These are phyloP conservation scores for Apantesis nais DNA, from an alignment of 2,888 invertebrate species.

Conservation along the genomic window DNA sequence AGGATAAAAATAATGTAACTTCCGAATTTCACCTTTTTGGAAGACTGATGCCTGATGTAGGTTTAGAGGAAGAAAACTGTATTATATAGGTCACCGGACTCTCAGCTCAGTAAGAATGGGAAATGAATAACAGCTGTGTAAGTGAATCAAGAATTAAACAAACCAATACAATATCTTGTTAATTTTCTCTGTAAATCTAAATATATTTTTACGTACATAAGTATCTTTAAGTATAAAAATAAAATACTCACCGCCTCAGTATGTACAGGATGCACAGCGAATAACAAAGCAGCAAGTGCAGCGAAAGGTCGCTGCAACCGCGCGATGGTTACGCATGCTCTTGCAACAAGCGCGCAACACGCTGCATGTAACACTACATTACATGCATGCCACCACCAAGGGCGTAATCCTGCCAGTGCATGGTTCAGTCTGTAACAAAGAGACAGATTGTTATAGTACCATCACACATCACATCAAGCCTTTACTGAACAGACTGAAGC, in stretches of 20 bases:
- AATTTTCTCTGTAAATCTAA: too few relatives aligned
- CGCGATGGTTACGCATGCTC: conserved; percentile 89
- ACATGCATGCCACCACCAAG: conserved; percentile 93
- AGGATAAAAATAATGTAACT: too few relatives aligned
- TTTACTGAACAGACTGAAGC: too few relatives aligned
- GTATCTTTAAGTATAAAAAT: not conserved
- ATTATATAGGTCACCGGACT: too few relatives aligned
- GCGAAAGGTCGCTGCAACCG: conserved; percentile 89
- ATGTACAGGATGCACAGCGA: conserved; percentile 95
- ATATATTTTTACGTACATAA: not conserved
- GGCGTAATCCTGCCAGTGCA: conserved; percentile 88
- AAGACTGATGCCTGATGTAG: too few relatives aligned
- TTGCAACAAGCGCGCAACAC: conserved; percentile 90
- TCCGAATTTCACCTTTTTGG: too few relatives aligned
- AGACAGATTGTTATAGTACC: not conserved
- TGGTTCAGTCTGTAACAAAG: conserved; percentile 91
- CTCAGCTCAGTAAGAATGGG: too few relatives aligned
- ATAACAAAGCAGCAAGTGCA: conserved; percentile 90
- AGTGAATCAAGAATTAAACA: too few relatives aligned
- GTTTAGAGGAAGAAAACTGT: too few relatives aligned
- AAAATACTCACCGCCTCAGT: conserved; percentile 92
- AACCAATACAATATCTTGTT: too few relatives aligned
- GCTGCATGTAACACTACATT: conserved; percentile 92
- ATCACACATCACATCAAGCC: too few relatives aligned
- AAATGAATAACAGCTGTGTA: too few relatives aligned